Evolutionary conservation across 2,797 vertebrate genomes (phyloP), one percentile per base, ranked within the genome.

Genomic region (Anguilla obscura): DNA sequence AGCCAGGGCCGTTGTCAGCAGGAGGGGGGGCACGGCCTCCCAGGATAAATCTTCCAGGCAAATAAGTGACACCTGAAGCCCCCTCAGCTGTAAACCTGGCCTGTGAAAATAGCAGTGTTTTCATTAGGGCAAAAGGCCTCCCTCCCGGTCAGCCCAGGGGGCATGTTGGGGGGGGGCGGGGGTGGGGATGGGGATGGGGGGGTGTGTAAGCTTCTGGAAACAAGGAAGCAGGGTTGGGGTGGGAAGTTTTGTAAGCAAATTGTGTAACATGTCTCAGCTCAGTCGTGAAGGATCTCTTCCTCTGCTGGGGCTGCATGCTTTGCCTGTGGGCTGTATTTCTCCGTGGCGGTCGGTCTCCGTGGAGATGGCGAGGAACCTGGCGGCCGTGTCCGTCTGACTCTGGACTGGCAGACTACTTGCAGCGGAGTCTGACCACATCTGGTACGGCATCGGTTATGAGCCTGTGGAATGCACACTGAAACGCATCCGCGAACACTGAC

Each of bases 61-160:
- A 50, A 80, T 48, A 48, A 50, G 18, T 50, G 76, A 80, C 76
- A 80, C 76, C 76, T 48, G 76, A 80, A 48, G 40, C 48, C 40
- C 45, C 21, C 76, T 24, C 6, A 50, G 40, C 76, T 50, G 45
- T 21, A 50, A 80, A 40, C 48, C 76, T n/a, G n/a, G 76, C 40
- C 21, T 80, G 76, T 80, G 76, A 80, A 80, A 80, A 80, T 50
- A 36, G 74, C 14, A 1, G 24, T 84, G 50, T 52, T 84, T 54
- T 84, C 21, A 8, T 40, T 52, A n/a, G n/a, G 80, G 45, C 80
- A 50, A 54, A 54, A 48, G 80, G 45, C 80, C 58, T 9, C 45
- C 82, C 90, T 9, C 45, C 82, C 90, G 89, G 86, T 88, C 91
- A 84, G 86, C 85, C 52, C 86, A 88, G 88, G 69, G 69, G 4